phyloP scores from a whole-genome alignment of 2,113 vertebrate species.

The Neofelis nebulosa region DNA sequence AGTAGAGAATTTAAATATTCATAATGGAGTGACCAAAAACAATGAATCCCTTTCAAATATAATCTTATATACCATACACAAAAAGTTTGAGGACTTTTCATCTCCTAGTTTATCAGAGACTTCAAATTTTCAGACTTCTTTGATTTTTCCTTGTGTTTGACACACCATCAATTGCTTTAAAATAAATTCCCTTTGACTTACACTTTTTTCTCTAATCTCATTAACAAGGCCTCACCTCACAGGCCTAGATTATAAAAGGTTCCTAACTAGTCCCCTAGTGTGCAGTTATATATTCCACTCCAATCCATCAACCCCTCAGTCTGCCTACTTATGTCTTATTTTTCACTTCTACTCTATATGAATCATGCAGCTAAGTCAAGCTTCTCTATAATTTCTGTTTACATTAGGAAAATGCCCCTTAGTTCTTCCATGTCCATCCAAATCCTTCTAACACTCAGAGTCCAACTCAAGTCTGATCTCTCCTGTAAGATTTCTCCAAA shows the following conservation, averaged over 20 bases:
- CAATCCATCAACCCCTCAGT: not conserved
- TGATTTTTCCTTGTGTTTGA: not conserved
- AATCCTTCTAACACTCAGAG: not conserved
- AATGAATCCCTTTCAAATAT: conserved; percentile 25
- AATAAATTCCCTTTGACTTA: not conserved
- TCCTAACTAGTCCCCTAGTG: not conserved
- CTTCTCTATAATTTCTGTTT: not conserved
- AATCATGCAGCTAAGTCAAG: not conserved
- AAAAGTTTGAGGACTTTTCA: conserved; percentile 1
- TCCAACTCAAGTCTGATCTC: not conserved
- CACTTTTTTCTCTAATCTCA: not conserved
- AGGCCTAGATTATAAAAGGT: not conserved
- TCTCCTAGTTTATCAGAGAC: conserved; percentile 5
- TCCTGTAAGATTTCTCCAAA: not conserved
- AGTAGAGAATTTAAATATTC: conserved; percentile 36
- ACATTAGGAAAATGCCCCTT: conserved; percentile 5
- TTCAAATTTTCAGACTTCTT: not conserved
- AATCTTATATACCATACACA: not conserved
- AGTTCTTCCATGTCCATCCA: not conserved
- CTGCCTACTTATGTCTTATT: not conserved
- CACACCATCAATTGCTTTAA: not conserved
- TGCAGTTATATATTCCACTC: not conserved
- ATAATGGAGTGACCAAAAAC: conserved; percentile 24
- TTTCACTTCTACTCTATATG: not conserved
- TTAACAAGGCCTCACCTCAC: not conserved